Conservation (phyloP, 2,888 invertebrate genomes). For the Lissocephala sabroskyi region DNA sequence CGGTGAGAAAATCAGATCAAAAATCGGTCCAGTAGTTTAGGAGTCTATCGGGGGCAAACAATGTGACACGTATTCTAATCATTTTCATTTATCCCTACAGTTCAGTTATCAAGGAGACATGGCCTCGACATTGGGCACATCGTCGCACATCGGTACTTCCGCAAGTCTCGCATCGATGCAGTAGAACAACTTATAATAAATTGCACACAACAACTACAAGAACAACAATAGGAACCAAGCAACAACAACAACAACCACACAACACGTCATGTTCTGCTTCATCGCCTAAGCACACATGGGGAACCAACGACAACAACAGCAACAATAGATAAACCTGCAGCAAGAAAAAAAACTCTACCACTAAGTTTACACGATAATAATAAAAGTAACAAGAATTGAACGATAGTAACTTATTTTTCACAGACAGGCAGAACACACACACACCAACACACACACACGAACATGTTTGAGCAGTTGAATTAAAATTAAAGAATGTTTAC, state of each 20-base stretch:
- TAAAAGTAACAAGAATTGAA: constrained; percentile 39
- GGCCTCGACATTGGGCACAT: constrained; percentile 78
- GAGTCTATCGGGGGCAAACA: too few species aligned
- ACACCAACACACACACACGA: constrained; percentile 19
- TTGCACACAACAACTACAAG: constrained; percentile 33
- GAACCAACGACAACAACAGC: constrained; percentile 19
- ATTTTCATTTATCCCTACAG: constrained; percentile 73
- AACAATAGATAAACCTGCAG: constrained; percentile 18
- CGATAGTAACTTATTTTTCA: constrained; percentile 55
- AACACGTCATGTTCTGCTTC: constrained; percentile 47
- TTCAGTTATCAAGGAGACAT: constrained; percentile 82
- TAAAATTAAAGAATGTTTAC: constrained; percentile 28
- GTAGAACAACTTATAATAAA: constrained; percentile 58
- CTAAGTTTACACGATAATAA: constrained; percentile 34
- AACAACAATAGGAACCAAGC: constrained; percentile 9
- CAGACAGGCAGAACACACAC: too few species aligned
- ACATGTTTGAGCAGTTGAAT: constrained; percentile 20
- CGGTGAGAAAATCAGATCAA: too few species aligned
- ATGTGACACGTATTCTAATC: background rate
- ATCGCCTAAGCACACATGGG: constrained; percentile 36
- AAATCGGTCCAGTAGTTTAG: too few species aligned
- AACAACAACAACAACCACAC: constrained; percentile 27
- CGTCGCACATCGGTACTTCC: constrained; percentile 77
- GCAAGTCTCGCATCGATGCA: constrained; percentile 72
- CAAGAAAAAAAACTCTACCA: constrained; percentile 16